Evolutionary conservation across 2,888 invertebrate genomes (phyloP).

Genomic region (Gastrophysa polygoni): DNA sequence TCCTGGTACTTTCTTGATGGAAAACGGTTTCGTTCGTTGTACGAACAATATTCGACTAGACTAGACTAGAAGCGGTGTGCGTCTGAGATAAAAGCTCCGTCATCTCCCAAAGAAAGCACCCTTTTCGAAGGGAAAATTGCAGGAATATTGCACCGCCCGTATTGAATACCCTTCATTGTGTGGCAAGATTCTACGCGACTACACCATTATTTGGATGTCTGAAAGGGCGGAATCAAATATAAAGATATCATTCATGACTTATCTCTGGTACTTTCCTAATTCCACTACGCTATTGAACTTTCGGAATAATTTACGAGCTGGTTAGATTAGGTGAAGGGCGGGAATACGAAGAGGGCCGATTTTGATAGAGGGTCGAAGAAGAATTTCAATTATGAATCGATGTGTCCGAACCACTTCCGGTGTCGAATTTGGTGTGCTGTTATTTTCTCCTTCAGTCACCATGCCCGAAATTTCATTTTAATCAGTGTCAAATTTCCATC

Average conservation of each 20-base stretch:
- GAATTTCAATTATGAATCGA: too few relatives aligned
- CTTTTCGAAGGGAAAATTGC: slow-evolving; percentile 25
- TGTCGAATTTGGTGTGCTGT: too few relatives aligned
- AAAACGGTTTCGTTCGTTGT: too few relatives aligned
- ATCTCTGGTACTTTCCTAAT: slow-evolving; percentile 26
- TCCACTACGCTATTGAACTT: slow-evolving; percentile 18
- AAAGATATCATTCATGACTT: slow-evolving; percentile 33
- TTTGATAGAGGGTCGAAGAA: slow-evolving; percentile 8
- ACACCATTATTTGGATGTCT: slow-evolving; percentile 3
- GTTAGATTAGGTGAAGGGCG: background rate
- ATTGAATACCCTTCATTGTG: slow-evolving; percentile 29
- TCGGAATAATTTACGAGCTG: slow-evolving; percentile 24
- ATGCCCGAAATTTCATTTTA: too few relatives aligned
- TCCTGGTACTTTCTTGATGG: too few relatives aligned
- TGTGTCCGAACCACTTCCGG: too few relatives aligned
- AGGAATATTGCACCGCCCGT: slow-evolving; percentile 24
- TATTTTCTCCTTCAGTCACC: too few relatives aligned
- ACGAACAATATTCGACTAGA: background rate
- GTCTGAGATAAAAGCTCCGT: slow-evolving; percentile 15
- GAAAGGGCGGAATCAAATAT: slow-evolving; percentile 22
- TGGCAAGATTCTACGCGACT: slow-evolving; percentile 17
- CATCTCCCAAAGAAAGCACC: slow-evolving; percentile 2
- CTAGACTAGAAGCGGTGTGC: slow-evolving; percentile 8
- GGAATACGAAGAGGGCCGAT: slow-evolving; percentile 23
- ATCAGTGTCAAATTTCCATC: too few relatives aligned